phyloP scores from a whole-genome alignment of 2,113 vertebrate genomes.

The Glaucidium brasilianum region DNA sequence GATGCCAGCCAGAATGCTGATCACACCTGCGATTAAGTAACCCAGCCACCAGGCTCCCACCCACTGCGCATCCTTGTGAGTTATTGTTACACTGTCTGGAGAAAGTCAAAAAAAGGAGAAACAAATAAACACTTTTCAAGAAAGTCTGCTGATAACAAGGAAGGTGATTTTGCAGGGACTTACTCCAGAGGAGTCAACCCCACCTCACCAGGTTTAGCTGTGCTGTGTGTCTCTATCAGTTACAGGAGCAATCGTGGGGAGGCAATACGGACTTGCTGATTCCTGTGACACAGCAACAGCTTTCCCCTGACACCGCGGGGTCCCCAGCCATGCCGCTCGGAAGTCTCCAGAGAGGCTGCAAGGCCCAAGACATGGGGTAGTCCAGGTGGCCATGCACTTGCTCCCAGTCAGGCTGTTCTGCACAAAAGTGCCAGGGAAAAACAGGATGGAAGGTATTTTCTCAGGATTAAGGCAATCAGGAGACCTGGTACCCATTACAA shows the following conservation, averaged over 20 bases:
- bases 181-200: background rate
- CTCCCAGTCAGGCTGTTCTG: background rate
- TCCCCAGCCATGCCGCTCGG: rapidly evolving
- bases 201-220: rapidly evolving
- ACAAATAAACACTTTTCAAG: rapidly evolving
- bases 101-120: background rate
- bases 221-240: background rate
- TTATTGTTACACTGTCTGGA: constrained; percentile 82
- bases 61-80: constrained; percentile 86
- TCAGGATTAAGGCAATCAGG: background rate
- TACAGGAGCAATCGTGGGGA: background rate
- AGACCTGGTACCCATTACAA: background rate
- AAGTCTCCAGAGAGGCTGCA: background rate
- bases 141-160: background rate
- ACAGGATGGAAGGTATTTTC: background rate
- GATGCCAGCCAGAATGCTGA: constrained; percentile 82
- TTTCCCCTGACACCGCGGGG: background rate
- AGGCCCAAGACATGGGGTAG: background rate
- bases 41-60: constrained; percentile 98
- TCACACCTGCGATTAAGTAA: constrained; percentile 85
- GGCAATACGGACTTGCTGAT: background rate
- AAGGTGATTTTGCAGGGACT: background rate
- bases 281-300: background rate
- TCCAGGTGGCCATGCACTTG: background rate
- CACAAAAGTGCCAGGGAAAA: background rate